Percentiles rank a stretch among this genome's conserved stretches.
Evolutionary conservation across 2,888 invertebrate genomes (phyloP).

Genomic region (Octodonta nipae): DNA sequence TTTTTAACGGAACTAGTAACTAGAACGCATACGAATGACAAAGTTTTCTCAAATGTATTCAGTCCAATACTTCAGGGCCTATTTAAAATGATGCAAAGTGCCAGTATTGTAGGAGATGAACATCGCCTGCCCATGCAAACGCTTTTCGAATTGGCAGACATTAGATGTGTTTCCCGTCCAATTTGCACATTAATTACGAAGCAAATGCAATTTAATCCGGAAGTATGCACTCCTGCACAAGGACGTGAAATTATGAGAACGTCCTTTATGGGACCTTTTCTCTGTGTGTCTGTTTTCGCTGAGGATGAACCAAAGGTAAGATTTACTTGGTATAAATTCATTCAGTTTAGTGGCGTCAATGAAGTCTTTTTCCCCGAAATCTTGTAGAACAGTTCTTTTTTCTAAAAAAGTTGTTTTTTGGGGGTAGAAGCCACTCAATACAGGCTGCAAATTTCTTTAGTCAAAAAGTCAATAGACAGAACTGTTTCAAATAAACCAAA

Average conservation of each 20-base stretch:
- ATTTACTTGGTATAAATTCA: too few relatives aligned
- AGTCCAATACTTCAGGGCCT: slow-evolving; percentile 57
- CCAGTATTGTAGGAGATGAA: slow-evolving; percentile 55
- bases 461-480: too few relatives aligned
- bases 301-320: slow-evolving; percentile 69
- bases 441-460: too few relatives aligned
- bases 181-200: slow-evolving; percentile 46
- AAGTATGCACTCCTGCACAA: slow-evolving; percentile 55
- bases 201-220: slow-evolving; percentile 61
- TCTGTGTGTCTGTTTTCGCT: slow-evolving; percentile 81
- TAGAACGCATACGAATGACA: slow-evolving; percentile 41
- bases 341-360: too few relatives aligned
- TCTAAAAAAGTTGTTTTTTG: too few relatives aligned
- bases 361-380: too few relatives aligned
- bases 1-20: slow-evolving; percentile 48
- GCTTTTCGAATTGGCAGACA: slow-evolving; percentile 66
- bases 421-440: too few relatives aligned
- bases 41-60: slow-evolving; percentile 47
- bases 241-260: slow-evolving; percentile 78
- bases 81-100: slow-evolving; percentile 51
- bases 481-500: too few relatives aligned
- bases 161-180: slow-evolving; percentile 63
- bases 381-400: too few relatives aligned
- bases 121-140: slow-evolving; percentile 44
- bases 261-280: slow-evolving; percentile 82